Percentiles rank a stretch among this genome's conserved stretches.
These are phyloP conservation scores for Pogonocichla stellata DNA, from an alignment of 2,113 vertebrate genomes.

Conservation along the genomic window DNA sequence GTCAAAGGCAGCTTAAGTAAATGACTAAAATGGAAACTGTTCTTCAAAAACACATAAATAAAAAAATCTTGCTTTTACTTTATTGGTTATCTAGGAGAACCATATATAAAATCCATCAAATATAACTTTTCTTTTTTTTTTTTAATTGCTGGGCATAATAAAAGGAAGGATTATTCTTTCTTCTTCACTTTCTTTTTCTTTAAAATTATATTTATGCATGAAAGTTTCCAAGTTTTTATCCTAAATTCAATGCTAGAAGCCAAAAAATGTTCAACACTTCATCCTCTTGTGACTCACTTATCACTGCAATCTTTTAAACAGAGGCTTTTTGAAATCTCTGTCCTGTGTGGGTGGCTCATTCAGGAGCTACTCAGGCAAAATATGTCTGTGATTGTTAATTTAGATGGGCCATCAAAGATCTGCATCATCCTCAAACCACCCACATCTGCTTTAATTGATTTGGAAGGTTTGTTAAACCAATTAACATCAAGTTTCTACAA, in stretches of 20 bases:
- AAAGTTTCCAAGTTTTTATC: neutral
- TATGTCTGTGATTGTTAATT: conserved; percentile 23
- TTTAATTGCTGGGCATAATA: neutral
- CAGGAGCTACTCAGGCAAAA: conserved; percentile 30
- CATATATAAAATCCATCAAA: neutral
- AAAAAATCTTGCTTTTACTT: neutral
- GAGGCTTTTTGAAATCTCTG: neutral
- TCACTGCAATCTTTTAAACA: neutral
- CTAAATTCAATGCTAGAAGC: neutral
- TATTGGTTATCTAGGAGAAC: neutral
- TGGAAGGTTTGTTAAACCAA: conserved; percentile 51
- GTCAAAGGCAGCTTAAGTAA: neutral
- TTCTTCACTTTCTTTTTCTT: neutral
- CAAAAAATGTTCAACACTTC: neutral
- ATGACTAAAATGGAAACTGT: neutral
- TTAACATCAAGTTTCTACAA: conserved; percentile 57
- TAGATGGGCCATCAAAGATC: conserved; percentile 48
- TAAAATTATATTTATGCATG: neutral
- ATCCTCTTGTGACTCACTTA: neutral
- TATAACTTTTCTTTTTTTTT: neutral
- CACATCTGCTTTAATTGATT: conserved; percentile 63
- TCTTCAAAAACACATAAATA: neutral
- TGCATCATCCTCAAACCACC: conserved; percentile 49
- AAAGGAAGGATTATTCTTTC: neutral
- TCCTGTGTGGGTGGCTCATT: conserved; percentile 27